Percentiles rank a stretch among this genome's conserved stretches.
Conservation (phyloP, 2,113 vertebrate species). For the Cyprinodon tularosa region DNA sequence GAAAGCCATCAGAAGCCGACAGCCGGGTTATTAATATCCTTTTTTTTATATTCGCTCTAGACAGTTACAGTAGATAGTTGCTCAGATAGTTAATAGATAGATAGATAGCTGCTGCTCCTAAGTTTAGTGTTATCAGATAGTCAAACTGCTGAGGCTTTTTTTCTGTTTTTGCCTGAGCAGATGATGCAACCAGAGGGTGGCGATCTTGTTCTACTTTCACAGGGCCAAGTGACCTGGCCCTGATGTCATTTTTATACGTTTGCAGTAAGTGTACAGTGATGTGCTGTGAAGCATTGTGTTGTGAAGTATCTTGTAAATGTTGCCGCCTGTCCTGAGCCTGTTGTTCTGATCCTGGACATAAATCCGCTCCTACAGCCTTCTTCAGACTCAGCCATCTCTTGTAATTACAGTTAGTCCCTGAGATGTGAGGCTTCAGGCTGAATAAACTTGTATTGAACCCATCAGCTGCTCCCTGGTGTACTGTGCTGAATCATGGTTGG, state of each 20-base stretch:
- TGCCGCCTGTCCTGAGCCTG: conserved; percentile 35
- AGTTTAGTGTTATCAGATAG: conserved; percentile 55
- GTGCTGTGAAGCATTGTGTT: conserved; percentile 65
- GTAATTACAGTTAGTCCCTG: conserved; percentile 50
- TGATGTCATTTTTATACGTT: conserved; percentile 60
- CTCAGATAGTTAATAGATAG: conserved; percentile 32
- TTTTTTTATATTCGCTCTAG: conserved; percentile 56
- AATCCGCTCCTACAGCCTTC: not conserved
- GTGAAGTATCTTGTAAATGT: conserved; percentile 69
- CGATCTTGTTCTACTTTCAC: conserved; percentile 51
- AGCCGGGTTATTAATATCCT: conserved; percentile 23
- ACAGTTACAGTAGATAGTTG: conserved; percentile 31
- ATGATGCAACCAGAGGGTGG: conserved; percentile 58
- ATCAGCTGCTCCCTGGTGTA: conserved; percentile 54
- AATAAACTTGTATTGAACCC: conserved; percentile 33
- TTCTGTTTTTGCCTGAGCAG: conserved; percentile 44
- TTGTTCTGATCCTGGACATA: conserved; percentile 58
- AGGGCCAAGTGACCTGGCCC: conserved; percentile 12
- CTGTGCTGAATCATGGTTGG: conserved; percentile 67
- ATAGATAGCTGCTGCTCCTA: conserved; percentile 37
- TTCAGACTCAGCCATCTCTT: conserved; percentile 34
- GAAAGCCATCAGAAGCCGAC: conserved; percentile 62
- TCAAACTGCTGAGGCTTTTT: conserved; percentile 49
- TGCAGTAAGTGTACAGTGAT: conserved; percentile 46
- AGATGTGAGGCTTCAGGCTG: conserved; percentile 6